These are phyloP conservation scores for Sarcoramphus papa DNA, from an alignment of 2,797 vertebrate species.

Conservation along the genomic window DNA sequence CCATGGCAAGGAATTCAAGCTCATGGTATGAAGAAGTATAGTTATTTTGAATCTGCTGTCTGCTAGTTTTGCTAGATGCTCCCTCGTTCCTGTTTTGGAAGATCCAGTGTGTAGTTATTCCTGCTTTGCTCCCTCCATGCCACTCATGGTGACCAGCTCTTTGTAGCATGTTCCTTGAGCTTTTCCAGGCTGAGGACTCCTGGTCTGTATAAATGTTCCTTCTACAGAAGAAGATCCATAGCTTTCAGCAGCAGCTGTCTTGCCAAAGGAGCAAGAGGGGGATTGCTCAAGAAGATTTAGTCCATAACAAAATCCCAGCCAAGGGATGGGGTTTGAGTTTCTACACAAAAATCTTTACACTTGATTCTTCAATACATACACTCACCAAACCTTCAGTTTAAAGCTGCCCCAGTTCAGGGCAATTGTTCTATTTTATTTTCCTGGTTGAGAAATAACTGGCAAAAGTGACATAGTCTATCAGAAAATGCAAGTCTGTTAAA, in stretches of 20 bases:
- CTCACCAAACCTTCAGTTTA: neutral
- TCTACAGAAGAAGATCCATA: neutral
- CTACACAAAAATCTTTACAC: neutral
- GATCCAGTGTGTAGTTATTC: neutral
- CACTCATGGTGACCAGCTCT: neutral
- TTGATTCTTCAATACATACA: neutral
- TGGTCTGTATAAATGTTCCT: neutral
- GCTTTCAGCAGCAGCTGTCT: neutral
- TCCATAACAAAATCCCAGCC: neutral
- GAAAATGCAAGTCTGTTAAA: neutral
- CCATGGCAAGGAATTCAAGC: neutral
- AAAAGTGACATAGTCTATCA: neutral
- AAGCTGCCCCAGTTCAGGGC: neutral
- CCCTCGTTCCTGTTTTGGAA: neutral
- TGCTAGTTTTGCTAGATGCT: neutral
- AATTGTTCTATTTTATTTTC: neutral
- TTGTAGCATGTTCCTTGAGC: neutral
- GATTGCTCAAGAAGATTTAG: neutral
- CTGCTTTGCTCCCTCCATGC: neutral
- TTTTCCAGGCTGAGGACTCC: neutral
- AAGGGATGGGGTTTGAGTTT: neutral
- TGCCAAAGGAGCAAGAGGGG: neutral
- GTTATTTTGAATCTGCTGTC: neutral
- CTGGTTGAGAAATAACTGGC: neutral
- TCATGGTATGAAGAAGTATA: neutral